These are phyloP conservation scores for Chlorospingus semifuscus DNA, from an alignment of 2,797 vertebrate genomes.

Conservation along the genomic window DNA sequence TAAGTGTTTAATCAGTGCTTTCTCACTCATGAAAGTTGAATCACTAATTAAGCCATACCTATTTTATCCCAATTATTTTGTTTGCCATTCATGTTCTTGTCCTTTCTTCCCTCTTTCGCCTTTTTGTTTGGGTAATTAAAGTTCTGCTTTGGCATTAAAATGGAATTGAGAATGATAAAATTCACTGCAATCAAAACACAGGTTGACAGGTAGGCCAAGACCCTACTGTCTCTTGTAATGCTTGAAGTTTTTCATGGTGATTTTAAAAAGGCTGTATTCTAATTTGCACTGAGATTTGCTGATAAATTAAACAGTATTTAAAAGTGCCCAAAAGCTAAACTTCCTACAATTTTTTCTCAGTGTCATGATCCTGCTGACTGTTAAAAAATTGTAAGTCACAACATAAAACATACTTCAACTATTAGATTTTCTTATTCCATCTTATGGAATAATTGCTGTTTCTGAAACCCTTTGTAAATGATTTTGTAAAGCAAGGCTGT, in stretches of 20 bases:
- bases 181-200: not conserved
- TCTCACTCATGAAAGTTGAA: not conserved
- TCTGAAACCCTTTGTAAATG: not conserved
- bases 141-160: not conserved
- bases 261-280: not conserved
- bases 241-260: not conserved
- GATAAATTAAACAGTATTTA: not conserved
- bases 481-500: not conserved
- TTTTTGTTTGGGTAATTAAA: not conserved
- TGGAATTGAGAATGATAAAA: not conserved
- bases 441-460: not conserved
- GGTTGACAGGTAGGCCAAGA: not conserved
- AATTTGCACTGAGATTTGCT: not conserved
- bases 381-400: not conserved
- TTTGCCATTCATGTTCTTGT: not conserved
- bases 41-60: not conserved
- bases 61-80: not conserved
- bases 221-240: accelerated
- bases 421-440: not conserved
- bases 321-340: not conserved
- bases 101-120: not conserved
- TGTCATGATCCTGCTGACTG: not conserved
- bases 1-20: not conserved
- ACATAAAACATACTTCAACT: not conserved
- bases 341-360: not conserved